Base-by-base conservation (phyloP, 2,797 vertebrate species). In the Catostomus latipinnis region DNA sequence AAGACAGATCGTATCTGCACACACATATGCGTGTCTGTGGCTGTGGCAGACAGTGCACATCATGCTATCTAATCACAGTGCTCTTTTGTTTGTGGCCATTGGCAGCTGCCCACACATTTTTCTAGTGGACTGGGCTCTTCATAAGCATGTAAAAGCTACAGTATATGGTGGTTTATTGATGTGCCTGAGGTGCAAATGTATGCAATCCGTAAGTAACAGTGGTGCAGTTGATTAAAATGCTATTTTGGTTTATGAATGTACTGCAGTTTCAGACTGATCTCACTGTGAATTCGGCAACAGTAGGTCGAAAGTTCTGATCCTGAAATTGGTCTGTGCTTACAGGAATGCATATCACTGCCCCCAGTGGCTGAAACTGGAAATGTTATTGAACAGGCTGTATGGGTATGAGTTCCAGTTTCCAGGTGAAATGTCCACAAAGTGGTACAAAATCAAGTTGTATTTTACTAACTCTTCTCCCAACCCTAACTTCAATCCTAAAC, bases 31-130 rank as follows among this genome's bases (percentile, higher is more conserved):
- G 68, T 61, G 68, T 56, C 56, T 69, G 45, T 77, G 71, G 69
- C 78, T 82, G 63, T 75, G 43, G 45, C 18, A 76, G 62, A 63
- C 78, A 79, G 62, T 22, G 9, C 72, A 67, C 78, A 65, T 84
- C 74, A 54, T 78, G 81, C 61, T 81, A 61, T 69, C 65, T 80
- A 70, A 50, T 52, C 80, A 83, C 78, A 87, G 74, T 58, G 79
- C 77, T 68, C 80, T 82, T 80, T 80, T 87, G 81, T 83, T 46
- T 53, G 7, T 52, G 60, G 56, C 62, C 78, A 61, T 58, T 81
- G 69, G 80, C 82, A 78, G 76, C 80, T 76, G 80, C 80, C 74
- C 82, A 87, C 86, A 85, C 83, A 87, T 78, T 82, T 82, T 85
- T 82, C 57, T 83, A 80, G 68, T 72, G 75, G 57, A 81, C 78